Evolutionary conservation across 2,797 vertebrate species (phyloP), one percentile per base, ranked within the genome.

Genomic region (Pseudochromis fuscus): DNA sequence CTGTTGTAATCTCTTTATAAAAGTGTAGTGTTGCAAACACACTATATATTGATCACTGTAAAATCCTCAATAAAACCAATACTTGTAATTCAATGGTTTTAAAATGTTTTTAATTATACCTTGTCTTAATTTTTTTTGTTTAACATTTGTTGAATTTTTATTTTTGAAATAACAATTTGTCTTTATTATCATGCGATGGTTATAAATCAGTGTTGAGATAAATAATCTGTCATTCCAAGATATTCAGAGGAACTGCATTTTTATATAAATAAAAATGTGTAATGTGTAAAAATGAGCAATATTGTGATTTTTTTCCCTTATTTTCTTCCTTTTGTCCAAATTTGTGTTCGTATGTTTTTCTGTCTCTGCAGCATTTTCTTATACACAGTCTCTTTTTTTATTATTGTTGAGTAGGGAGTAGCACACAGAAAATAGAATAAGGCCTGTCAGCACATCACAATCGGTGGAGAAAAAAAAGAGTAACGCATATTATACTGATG

Each of bases 211-310:
- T 35, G 3, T 52, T 0, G 10, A 31, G 38, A 52, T 15, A 9
- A 65, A 46, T 49, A 59, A 44, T 33, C 5, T 59, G 27, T 28
- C 40, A 73, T 77, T 83, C 19, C 21, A 15, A 55, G 58, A 60
- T 72, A 15, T 60, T 27, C 0, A 19, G 35, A 45, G 8, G 33
- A 66, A 67, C 30, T 21, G 5, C 7, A 37, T 60, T 83, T 81
- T 86, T 72, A 57, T 81, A 75, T 37, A n/a, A 82, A 81, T 81
- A 81, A 81, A 35, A 65, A 52, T 12, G 7, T 74, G 57, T 60
- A 38, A 59, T 38, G 46, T 59, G n/a, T 38, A 23, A 38, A 28
- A 27, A 25, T 3, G 11, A 11, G 1, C 1, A 13, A 19, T 24
- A 8, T 44, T 58, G 51, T 15, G 3, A 7, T 4, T 2, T 21